Conservation (phyloP, 2,113 vertebrate genomes). For the Ursus arctos region DNA sequence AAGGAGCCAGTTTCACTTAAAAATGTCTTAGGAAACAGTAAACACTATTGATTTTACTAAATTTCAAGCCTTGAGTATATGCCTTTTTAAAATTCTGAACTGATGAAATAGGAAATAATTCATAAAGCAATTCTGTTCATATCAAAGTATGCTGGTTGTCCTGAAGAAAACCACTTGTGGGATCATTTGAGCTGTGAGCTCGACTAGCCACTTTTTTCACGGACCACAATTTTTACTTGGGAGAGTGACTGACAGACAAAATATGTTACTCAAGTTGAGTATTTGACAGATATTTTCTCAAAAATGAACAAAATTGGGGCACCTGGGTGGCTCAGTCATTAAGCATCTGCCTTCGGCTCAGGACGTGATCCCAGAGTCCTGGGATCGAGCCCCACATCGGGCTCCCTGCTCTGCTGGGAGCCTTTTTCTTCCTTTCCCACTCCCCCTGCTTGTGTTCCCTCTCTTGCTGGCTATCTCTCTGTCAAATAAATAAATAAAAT, state of each 20-base stretch:
- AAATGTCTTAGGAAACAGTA: slow-evolving; percentile 4
- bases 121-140: neutral
- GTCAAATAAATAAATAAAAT: too few relatives aligned
- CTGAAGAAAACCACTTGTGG: neutral
- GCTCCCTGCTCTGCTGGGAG: too few relatives aligned
- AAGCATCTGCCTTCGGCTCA: too few relatives aligned
- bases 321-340: too few relatives aligned
- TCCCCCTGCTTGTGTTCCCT: too few relatives aligned
- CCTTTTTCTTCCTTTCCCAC: too few relatives aligned
- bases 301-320: neutral
- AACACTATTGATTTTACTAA: neutral
- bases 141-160: neutral
- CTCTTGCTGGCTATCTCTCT: too few relatives aligned
- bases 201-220: neutral
- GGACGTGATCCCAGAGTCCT: too few relatives aligned
- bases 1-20: neutral
- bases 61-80: neutral
- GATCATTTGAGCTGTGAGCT: neutral
- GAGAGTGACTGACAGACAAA: neutral
- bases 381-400: too few relatives aligned
- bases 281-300: neutral
- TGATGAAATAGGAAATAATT: neutral
- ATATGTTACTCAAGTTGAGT: neutral
- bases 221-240: neutral
- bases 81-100: neutral